These are phyloP conservation scores for Agapostemon virescens DNA, from an alignment of 2,888 invertebrate genomes.

Conservation along the genomic window DNA sequence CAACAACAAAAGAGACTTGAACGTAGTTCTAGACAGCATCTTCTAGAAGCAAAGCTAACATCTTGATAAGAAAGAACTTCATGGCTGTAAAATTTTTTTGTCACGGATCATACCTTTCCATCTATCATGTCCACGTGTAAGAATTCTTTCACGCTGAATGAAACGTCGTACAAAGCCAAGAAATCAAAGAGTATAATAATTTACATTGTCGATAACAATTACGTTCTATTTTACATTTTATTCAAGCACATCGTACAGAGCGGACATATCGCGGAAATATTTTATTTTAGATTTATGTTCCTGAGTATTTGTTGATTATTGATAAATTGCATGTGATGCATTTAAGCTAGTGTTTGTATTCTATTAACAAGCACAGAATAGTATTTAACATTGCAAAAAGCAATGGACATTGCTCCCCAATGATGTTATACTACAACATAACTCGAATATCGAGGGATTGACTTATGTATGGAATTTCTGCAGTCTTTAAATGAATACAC, in stretches of 20 bases:
- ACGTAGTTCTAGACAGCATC: conserved; percentile 71
- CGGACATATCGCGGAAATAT: conserved; percentile 12
- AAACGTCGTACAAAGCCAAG: conserved; percentile 12
- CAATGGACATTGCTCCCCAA: neutral
- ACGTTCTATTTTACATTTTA: conserved; percentile 6
- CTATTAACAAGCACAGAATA: neutral
- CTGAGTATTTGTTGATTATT: neutral
- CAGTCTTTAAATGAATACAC: neutral
- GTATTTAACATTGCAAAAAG: conserved; percentile 4
- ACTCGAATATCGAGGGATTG: neutral
- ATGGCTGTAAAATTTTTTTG: conserved; percentile 12
- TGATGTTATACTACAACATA: conserved; percentile 13
- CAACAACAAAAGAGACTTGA: conserved; percentile 76
- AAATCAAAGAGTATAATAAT: conserved; percentile 18
- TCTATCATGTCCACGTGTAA: conserved; percentile 16
- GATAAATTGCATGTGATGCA: conserved; percentile 12
- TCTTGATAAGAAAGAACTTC: conserved; percentile 72
- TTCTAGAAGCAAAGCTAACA: conserved; percentile 75
- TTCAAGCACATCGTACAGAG: neutral
- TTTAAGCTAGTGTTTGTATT: conserved; percentile 21
- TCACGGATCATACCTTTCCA: conserved; percentile 31
- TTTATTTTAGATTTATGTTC: conserved; percentile 9
- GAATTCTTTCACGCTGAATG: neutral
- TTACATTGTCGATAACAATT: conserved; percentile 10
- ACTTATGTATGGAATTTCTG: conserved; percentile 6